Evolutionary conservation across 2,113 vertebrate genomes (phyloP).

Genomic region (Lophotis ruficrista): DNA sequence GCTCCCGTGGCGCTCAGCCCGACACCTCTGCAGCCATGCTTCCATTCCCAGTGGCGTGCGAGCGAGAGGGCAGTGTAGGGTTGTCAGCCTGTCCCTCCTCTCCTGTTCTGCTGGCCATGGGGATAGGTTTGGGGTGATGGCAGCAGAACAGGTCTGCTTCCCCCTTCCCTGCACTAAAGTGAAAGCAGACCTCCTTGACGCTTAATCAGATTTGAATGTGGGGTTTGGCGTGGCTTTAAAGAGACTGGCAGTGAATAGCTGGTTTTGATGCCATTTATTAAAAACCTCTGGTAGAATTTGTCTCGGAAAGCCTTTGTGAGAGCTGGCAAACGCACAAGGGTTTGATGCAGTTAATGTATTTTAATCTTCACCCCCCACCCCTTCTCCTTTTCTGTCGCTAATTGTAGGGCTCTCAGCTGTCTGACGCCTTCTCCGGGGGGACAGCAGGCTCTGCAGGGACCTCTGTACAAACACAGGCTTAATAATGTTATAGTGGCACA

Average conservation of each 20-base stretch:
- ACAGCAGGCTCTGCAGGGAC: constrained; percentile 31
- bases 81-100: neutral
- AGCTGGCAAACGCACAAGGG: constrained; percentile 76
- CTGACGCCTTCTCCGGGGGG: neutral
- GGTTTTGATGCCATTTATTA: constrained; percentile 78
- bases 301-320: constrained; percentile 77
- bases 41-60: fast-evolving
- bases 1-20: fast-evolving
- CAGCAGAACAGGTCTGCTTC: neutral
- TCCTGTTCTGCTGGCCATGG: neutral
- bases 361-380: constrained; percentile 47
- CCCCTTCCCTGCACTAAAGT: constrained; percentile 43
- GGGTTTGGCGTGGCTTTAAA: constrained; percentile 78
- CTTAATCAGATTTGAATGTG: constrained; percentile 79
- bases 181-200: constrained; percentile 75
- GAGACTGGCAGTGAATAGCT: constrained; percentile 78
- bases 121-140: neutral
- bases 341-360: constrained; percentile 72
- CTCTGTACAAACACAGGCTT: neutral
- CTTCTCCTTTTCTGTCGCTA: constrained; percentile 45
- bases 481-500: neutral
- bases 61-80: neutral
- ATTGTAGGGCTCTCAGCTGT: constrained; percentile 58
- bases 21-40: fast-evolving
- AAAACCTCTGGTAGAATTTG: constrained; percentile 77